Evolutionary conservation across 2,797 vertebrate genomes (phyloP).

Genomic region (Florisuga fusca): DNA sequence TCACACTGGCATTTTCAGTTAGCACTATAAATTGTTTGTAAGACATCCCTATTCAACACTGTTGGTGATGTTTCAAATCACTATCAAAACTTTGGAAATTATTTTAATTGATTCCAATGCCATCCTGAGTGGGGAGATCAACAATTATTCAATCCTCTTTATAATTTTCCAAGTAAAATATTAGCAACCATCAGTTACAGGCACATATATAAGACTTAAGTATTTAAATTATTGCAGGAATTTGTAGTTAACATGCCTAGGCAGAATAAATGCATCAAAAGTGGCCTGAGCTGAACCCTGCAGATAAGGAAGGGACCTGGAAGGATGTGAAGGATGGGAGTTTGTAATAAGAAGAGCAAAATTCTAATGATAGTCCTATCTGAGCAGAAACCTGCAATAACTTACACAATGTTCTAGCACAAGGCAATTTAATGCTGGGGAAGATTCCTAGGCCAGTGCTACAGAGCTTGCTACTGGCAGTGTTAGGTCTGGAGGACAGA

Average conservation of each 20-base stretch:
- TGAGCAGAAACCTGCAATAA: neutral
- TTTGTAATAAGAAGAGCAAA: neutral
- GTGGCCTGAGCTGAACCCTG: neutral
- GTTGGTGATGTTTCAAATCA: neutral
- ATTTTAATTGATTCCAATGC: neutral
- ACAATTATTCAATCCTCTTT: neutral
- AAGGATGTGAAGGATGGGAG: neutral
- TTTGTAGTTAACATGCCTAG: slow-evolving; percentile 12
- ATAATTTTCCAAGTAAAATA: slow-evolving; percentile 19
- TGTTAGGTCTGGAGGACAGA: neutral
- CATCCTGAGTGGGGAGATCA: neutral
- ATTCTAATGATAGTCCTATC: neutral
- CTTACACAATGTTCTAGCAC: neutral
- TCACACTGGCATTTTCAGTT: neutral
- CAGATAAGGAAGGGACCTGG: neutral
- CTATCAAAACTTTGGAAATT: neutral
- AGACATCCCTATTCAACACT: neutral
- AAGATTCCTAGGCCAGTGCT: neutral
- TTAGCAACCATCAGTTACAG: neutral
- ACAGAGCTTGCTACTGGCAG: neutral
- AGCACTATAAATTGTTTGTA: neutral
- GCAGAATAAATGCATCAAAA: neutral
- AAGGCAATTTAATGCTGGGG: neutral
- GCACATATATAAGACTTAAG: neutral
- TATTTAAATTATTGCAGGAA: neutral